phyloP scores from a whole-genome alignment of 2,888 invertebrate genomes.

The Argynnis bischoffii region DNA sequence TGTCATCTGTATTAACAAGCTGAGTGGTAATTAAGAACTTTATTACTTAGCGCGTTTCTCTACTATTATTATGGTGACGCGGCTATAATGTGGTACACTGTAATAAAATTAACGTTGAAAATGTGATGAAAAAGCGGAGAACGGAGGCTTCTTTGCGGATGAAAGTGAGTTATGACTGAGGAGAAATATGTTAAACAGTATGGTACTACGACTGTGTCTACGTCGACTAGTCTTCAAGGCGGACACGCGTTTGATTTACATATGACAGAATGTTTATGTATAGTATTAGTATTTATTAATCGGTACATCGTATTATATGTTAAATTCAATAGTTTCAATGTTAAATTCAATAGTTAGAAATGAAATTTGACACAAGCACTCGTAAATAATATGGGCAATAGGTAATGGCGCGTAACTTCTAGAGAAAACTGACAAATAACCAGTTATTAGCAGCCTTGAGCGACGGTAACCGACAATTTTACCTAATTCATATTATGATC shows the following conservation, averaged over 20 bases:
- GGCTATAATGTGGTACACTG: background rate
- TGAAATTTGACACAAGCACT: conserved; percentile 10
- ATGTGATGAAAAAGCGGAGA: background rate
- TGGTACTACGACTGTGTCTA: too few species aligned
- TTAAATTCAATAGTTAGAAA: conserved; percentile 13
- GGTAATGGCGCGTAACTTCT: conserved; percentile 70
- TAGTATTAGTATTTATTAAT: too few species aligned
- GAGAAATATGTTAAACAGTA: too few species aligned
- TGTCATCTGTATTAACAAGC: conserved; percentile 32
- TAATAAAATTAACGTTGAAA: conserved; percentile 10
- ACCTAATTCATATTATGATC: conserved; percentile 78
- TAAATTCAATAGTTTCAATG: conserved; percentile 6
- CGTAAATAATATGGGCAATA: conserved; percentile 19
- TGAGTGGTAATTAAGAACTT: conserved; percentile 31
- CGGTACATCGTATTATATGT: background rate
- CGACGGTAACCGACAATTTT: conserved; percentile 71
- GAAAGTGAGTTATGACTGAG: too few species aligned
- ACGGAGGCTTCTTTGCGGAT: too few species aligned
- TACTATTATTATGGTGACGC: conserved; percentile 33
- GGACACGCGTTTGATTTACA: too few species aligned
- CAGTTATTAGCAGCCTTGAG: conserved; percentile 72
- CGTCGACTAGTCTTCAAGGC: too few species aligned
- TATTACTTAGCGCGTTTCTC: conserved; percentile 34
- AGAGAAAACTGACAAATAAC: conserved; percentile 80
- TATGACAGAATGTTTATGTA: too few species aligned